Evolutionary conservation across 2,113 vertebrate species (phyloP).

Genomic region (Pseudolaguvia tuberculata): DNA sequence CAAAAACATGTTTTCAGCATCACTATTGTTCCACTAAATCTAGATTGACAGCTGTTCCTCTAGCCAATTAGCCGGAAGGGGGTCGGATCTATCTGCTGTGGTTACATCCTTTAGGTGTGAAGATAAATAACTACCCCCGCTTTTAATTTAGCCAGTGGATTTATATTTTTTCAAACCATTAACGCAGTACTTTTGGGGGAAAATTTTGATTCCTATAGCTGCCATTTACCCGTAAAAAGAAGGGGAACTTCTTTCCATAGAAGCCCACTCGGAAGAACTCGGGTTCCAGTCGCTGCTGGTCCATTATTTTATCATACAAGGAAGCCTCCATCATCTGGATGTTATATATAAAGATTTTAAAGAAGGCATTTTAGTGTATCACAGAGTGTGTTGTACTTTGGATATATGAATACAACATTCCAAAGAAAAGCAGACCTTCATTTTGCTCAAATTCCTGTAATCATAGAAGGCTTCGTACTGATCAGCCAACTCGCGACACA

Average conservation of each 20-base stretch:
- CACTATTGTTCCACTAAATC: too few relatives aligned
- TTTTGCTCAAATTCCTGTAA: slow-evolving; percentile 98
- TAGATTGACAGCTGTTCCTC: too few relatives aligned
- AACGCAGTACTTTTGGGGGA: too few relatives aligned
- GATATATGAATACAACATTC: not conserved
- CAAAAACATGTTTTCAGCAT: too few relatives aligned
- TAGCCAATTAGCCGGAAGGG: too few relatives aligned
- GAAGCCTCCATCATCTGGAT: slow-evolving; percentile 92
- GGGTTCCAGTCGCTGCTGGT: slow-evolving; percentile 93
- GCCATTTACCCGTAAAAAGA: slow-evolving; percentile 89
- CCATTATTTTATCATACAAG: slow-evolving; percentile 98
- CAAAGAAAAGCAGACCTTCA: slow-evolving; percentile 80
- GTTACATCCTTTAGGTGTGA: too few relatives aligned
- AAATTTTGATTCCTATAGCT: too few relatives aligned
- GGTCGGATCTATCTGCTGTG: too few relatives aligned
- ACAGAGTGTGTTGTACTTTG: too few relatives aligned
- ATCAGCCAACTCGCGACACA: slow-evolving; percentile 95
- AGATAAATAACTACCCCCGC: too few relatives aligned
- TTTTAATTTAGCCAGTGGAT: too few relatives aligned
- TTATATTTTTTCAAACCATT: too few relatives aligned
- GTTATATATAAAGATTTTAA: not conserved
- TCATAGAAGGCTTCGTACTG: slow-evolving; percentile 96
- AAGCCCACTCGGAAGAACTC: slow-evolving; percentile 98
- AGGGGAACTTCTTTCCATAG: slow-evolving; percentile 98
- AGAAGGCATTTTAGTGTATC: not conserved